Base-by-base conservation (phyloP, 2,113 vertebrate species). In the Uropsilus gracilis region DNA sequence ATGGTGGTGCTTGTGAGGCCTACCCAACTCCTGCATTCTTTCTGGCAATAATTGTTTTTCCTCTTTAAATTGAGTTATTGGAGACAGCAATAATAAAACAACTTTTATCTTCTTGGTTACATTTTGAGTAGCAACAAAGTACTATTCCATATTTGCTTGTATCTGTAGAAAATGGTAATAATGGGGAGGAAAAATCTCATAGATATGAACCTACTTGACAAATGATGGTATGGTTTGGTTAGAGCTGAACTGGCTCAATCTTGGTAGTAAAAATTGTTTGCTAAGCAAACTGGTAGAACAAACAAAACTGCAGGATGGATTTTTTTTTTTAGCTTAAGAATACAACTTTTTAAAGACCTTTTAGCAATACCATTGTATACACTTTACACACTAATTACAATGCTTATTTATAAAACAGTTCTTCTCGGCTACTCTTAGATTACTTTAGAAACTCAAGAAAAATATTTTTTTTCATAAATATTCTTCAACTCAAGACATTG, bases 361-460 rank as follows among this genome's bases (percentile, higher is more conserved):
- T 91, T 59, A 91, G 75, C 57, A 64, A 93, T 93, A 91, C 63
- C 80, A 48, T 91, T 89, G 92, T 53, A 94, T 87, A 66, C 44
- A 81, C 18, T 87, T 91, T 92, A 93, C 91, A 94, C 80, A 95
- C 80, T 95, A 93, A 89, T 93, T 94, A 91, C 91, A 96, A 75
- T 73, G 80, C 75, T 94, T 94, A 72, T 46, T 89, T 95, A 90
- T 87, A 89, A 94, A 95, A 92, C 95, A 90, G 55, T 26, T 94
- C 66, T 73, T 88, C 59, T 93, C 75, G 37, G 55, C 46, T 89
- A 89, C 84, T 96, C 63, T 84, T 93, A 96, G 68, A 44, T 89
- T 95, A 81, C 61, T 96, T 93, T 80, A 91, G 77, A 84, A 91
- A 72, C 71, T 81, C 89, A 93, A 95, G 69, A 94, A 93, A 95